Percentiles rank a stretch among this genome's conserved stretches.
Evolutionary conservation across 1,140 invertebrate species (phyloP).

Genomic region (Dufourea novaeangliae): DNA sequence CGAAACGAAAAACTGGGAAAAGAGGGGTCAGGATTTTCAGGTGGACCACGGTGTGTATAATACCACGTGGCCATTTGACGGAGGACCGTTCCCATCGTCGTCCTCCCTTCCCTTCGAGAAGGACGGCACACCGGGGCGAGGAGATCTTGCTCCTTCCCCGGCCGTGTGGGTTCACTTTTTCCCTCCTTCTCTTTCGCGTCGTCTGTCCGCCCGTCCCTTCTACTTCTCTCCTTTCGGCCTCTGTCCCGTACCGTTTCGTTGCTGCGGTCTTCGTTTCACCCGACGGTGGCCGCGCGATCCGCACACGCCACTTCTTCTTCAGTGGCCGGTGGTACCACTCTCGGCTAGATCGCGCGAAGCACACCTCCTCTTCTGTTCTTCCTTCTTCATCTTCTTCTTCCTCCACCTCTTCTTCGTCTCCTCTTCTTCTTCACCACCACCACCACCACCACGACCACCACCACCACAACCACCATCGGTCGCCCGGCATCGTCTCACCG

Average conservation of each 20-base stretch:
- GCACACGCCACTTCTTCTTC: conserved; percentile 69
- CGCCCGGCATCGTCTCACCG: conserved; percentile 14
- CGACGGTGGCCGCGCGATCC: conserved; percentile 66
- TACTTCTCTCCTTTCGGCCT: conserved; percentile 61
- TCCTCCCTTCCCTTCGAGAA: conserved; percentile 34
- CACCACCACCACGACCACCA: neutral
- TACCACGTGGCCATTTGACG: conserved; percentile 54
- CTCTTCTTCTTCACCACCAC: neutral
- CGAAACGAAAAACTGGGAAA: conserved; percentile 13
- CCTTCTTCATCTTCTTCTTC: conserved; percentile 31
- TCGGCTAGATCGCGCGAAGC: conserved; percentile 69
- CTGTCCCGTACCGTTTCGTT: conserved; percentile 63
- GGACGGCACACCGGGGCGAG: conserved; percentile 31
- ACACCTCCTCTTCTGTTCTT: conserved; percentile 53
- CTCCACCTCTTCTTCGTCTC: conserved; percentile 39
- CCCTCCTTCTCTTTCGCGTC: conserved; percentile 9
- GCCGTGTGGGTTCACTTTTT: conserved; percentile 20
- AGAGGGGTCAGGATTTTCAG: conserved; percentile 31
- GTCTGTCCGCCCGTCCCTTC: conserved; percentile 50
- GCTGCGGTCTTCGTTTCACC: conserved; percentile 65
- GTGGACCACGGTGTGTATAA: conserved; percentile 30
- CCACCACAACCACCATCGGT: neutral
- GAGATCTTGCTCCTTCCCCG: conserved; percentile 36
- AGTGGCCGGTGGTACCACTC: conserved; percentile 68
- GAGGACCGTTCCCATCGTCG: conserved; percentile 54